Conservation (phyloP, 2,113 vertebrate species). For the Melanocharis versteri region DNA sequence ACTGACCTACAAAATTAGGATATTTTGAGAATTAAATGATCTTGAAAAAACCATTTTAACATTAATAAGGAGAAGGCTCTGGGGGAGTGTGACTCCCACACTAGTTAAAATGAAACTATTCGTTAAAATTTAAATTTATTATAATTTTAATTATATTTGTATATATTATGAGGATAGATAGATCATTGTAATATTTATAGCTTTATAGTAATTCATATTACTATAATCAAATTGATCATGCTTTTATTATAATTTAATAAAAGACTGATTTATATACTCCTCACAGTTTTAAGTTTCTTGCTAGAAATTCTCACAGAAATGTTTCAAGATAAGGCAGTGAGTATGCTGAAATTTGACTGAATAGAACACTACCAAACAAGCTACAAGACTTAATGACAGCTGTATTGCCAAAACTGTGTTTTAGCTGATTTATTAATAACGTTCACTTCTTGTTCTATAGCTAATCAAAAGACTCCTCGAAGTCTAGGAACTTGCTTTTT, state of each 20-base stretch:
- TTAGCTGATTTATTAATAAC: neutral
- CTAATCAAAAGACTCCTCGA: neutral
- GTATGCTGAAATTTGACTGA: neutral
- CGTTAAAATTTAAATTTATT: neutral
- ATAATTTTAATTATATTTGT: neutral
- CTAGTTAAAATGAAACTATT: neutral
- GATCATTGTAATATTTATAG: neutral
- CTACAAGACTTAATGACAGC: neutral
- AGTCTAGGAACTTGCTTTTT: neutral
- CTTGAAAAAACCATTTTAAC: neutral
- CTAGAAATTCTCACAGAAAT: neutral
- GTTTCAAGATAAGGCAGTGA: neutral
- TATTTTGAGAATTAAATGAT: neutral
- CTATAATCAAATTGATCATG: neutral
- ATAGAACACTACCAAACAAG: neutral
- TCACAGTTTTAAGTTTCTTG: neutral
- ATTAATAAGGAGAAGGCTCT: neutral
- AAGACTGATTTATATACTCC: neutral
- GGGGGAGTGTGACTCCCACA: neutral
- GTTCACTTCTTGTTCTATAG: neutral
- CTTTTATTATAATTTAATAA: neutral
- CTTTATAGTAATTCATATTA: neutral
- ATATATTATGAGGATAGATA: neutral
- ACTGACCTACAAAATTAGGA: neutral
- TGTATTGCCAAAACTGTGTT: neutral